A percentile compares a stretch with the other conserved stretches of the same genome.
These are phyloP conservation scores for Distichodus sexfasciatus DNA, from an alignment of 2,797 vertebrate species.

Conservation along the genomic window DNA sequence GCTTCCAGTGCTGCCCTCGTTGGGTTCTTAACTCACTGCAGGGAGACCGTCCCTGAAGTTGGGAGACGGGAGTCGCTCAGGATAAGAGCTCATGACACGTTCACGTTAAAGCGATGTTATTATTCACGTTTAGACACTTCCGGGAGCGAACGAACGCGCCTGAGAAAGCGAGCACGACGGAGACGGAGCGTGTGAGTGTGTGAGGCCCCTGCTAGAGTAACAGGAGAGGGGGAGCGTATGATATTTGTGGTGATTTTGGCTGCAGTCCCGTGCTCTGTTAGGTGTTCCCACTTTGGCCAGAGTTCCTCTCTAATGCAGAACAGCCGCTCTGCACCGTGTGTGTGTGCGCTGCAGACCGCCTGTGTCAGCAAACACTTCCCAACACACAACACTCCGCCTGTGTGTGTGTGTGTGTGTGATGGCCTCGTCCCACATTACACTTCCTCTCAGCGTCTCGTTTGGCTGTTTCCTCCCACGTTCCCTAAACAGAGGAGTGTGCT, in stretches of 20 bases:
- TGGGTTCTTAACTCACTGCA: too few species aligned
- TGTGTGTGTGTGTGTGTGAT: slow-evolving; percentile 64
- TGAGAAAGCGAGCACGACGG: too few species aligned
- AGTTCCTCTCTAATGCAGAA: slow-evolving; percentile 58
- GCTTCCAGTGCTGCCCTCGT: too few species aligned
- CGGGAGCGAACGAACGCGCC: too few species aligned
- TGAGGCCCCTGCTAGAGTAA: slow-evolving; percentile 29
- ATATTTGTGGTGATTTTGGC: slow-evolving; percentile 34
- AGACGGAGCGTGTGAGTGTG: not conserved
- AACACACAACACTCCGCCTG: slow-evolving; percentile 59
- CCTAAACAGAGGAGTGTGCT: too few species aligned
- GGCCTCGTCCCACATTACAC: slow-evolving; percentile 76
- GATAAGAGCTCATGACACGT: too few species aligned
- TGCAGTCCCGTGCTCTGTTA: slow-evolving; percentile 57
- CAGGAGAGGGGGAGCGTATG: slow-evolving; percentile 15
- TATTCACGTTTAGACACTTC: too few species aligned
- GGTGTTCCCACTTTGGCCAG: slow-evolving; percentile 66
- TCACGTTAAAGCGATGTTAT: too few species aligned
- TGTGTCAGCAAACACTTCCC: slow-evolving; percentile 75
- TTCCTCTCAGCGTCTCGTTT: too few species aligned
- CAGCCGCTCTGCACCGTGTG: slow-evolving; percentile 54
- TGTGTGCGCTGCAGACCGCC: slow-evolving; percentile 60
- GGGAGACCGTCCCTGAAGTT: too few species aligned
- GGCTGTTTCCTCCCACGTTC: too few species aligned
- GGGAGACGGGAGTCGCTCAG: too few species aligned